Base-by-base conservation (phyloP, 1,140 invertebrate genomes). In the Macrostomum lignano region DNA sequence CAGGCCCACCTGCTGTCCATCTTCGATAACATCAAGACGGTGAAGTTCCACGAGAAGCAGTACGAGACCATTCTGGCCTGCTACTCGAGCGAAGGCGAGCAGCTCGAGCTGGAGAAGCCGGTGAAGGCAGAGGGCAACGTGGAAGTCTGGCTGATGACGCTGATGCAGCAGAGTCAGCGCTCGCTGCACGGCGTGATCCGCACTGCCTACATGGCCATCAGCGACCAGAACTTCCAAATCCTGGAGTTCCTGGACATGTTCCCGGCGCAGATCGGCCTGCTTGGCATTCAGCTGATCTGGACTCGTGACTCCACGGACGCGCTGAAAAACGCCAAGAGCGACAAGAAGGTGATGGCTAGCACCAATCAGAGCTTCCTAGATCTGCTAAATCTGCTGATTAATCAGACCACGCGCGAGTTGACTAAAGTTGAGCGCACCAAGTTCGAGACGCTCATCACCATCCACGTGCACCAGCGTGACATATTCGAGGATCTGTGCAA, bases 61-160 rank as follows among this genome's bases (percentile, higher is more conserved):
- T 91, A 91, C 47, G 84, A 91, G 47, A 75, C 75, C 52, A 91
- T 93, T 63, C 67, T 74, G 25, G 73, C 74, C 1, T 72, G 91
- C 17, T 68, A 81, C 31, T 91, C 82, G 1, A 77, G 73, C 3
- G 84, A 93, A 59, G 77, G 77, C 15, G 84, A 91, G 62, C 67
- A 64, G 31, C 78, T 93, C 32, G 61, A 71, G 49, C 53, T 91
- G 21, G 78, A 86, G 46, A 67, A 74, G 41, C 69, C 76, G 3
- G 77, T 91, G 1, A 65, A 78, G 36, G 81, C 81, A 1, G 79
- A 91, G 50, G 82, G 81, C 20, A 86, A 79, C 11, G 82, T 91
- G 1, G 84, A 93, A 61, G 71, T 73, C 0, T 91, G 84, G 84
- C 59, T 93, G 28, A 88, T 74, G 46, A 71, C 73, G 33, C 56